Conservation (phyloP, 37 sponge, comb jelly and placozoan genomes). For the Ephydatia muelleri region DNA sequence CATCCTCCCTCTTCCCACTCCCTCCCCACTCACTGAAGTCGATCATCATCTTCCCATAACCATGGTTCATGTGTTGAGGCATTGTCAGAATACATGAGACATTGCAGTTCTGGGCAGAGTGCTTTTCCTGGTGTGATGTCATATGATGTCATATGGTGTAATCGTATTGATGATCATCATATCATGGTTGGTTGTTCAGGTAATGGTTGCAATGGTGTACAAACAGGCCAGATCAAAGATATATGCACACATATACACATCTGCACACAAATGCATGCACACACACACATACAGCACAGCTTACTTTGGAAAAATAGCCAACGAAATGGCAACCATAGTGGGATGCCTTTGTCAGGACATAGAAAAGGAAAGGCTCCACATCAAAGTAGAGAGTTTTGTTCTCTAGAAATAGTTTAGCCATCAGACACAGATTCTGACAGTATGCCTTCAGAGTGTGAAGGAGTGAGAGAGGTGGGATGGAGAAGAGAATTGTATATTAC, state of each 20-base stretch:
- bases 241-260: background rate
- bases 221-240: background rate
- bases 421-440: slow-evolving; percentile 94
- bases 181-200: no score
- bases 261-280: background rate
- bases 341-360: slow-evolving; percentile 81
- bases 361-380: slow-evolving; percentile 97
- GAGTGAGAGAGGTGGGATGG: background rate
- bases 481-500: background rate
- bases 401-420: slow-evolving; percentile 97
- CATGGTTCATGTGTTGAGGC: slow-evolving; percentile 94
- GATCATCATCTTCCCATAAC: slow-evolving; percentile 92
- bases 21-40: slow-evolving; percentile 87
- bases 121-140: slow-evolving; percentile 99
- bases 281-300: slow-evolving; percentile 1
- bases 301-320: slow-evolving; percentile 97
- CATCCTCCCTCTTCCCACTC: no score
- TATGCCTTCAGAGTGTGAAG: slow-evolving; percentile 66
- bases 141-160: no score
- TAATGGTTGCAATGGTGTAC: background rate
- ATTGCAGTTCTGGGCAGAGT: slow-evolving; percentile 89
- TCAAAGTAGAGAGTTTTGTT: slow-evolving; percentile 97
- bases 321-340: slow-evolving; percentile 75
- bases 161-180: no score
- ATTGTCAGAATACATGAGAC: slow-evolving; percentile 93